A percentile compares a stretch with the other conserved stretches of the same genome.
Evolutionary conservation across 2,888 invertebrate genomes (phyloP).

Genomic region (Ellobium chinense): DNA sequence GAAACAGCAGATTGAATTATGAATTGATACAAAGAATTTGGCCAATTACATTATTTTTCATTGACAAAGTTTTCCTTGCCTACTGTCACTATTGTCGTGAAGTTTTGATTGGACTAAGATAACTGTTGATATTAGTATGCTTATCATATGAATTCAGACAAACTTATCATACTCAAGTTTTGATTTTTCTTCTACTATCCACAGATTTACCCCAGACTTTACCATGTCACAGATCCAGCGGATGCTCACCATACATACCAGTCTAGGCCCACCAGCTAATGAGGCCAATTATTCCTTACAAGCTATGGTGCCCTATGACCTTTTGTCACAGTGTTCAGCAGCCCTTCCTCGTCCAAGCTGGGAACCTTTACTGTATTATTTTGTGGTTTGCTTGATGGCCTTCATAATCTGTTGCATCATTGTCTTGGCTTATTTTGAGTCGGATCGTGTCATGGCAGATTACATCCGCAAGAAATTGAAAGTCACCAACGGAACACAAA

Average conservation of each 20-base stretch:
- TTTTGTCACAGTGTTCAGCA: constrained; percentile 85
- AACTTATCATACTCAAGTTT: no score
- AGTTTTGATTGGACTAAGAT: no score
- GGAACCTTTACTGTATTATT: constrained; percentile 86
- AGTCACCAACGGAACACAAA: constrained; percentile 80
- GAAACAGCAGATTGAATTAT: no score
- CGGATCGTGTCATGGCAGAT: constrained; percentile 83
- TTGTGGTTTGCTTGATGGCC: constrained; percentile 78
- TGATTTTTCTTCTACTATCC: constrained; percentile 46
- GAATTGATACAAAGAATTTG: no score
- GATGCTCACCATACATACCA: constrained; percentile 77
- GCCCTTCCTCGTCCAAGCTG: constrained; percentile 87
- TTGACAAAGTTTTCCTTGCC: no score
- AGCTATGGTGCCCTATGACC: constrained; percentile 84
- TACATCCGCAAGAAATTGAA: constrained; percentile 70
- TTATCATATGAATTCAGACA: no score
- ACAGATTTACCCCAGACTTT: constrained; percentile 90
- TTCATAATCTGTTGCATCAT: constrained; percentile 84
- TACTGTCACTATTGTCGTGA: no score
- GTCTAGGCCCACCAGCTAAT: constrained; percentile 78
- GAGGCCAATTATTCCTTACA: constrained; percentile 84
- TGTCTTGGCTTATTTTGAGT: constrained; percentile 86
- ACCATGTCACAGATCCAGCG: constrained; percentile 87
- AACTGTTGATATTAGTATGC: no score
- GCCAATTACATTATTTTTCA: no score